A percentile compares a stretch with the other conserved stretches of the same genome.
phyloP scores from a whole-genome alignment of 2,113 vertebrate genomes.

The Numenius arquata region DNA sequence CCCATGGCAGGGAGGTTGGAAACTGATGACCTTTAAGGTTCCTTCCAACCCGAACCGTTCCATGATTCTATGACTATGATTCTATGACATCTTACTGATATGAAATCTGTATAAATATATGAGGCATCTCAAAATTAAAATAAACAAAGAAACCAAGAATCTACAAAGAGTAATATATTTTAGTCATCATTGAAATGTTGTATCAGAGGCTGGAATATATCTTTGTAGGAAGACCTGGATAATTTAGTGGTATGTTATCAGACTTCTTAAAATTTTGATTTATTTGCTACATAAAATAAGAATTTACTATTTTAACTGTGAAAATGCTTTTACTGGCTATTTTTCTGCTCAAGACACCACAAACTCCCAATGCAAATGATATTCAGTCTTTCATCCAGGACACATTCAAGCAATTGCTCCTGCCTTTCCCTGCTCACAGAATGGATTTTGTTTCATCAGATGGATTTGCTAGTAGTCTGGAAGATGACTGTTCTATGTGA shows the following conservation, averaged over 20 bases:
- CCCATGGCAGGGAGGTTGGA: no score
- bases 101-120: background rate
- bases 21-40: no score
- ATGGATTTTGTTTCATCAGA: background rate
- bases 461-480: background rate
- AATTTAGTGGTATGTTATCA: background rate
- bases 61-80: no score
- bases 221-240: background rate
- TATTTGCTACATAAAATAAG: slow-evolving; percentile 13
- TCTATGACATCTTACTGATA: background rate
- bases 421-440: background rate
- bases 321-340: background rate
- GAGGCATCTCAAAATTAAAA: slow-evolving; percentile 5
- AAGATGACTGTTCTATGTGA: background rate
- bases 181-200: background rate
- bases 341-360: background rate
- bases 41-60: no score
- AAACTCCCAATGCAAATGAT: background rate
- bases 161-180: background rate
- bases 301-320: background rate
- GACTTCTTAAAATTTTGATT: background rate
- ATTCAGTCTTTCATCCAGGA: background rate
- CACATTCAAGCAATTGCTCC: background rate
- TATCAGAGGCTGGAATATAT: background rate
- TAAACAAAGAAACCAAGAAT: background rate